Evolutionary conservation across 30 jellyfish, hydroid and myxozoan species (phyloP), one percentile per base, ranked within the genome.

Genomic region (Turritopsis dohrnii): DNA sequence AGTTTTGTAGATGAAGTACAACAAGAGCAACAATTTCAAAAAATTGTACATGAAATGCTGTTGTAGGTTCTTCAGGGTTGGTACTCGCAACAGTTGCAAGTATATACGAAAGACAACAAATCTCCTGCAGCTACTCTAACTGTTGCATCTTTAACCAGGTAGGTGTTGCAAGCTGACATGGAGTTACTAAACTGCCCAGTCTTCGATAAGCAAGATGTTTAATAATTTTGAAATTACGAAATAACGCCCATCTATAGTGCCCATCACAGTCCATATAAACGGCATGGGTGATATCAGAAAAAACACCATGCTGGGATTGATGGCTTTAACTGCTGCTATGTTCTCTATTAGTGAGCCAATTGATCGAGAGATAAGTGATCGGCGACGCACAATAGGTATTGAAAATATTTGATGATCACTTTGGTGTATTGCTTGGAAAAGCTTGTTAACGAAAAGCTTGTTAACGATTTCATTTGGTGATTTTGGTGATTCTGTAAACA

Each of bases 51-150:
- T 31, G 21, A 30, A 18, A 21, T 24, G 21, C 25, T 76, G 16
- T 79, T 29, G 16, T 65, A 93, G 98, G 96, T 87, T 52, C 86
- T 93, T 1, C 98, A 93, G 86, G 98, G 98, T 21, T 93, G 89
- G 83, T 89, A 87, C 21, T 91, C 94, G 28, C 74, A 82, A 24
- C 53, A 76, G 25, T 91, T 93, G 52, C 88, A 88, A 71, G 72
- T 93, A 74, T 85, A 84, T 41, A 81, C 96, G 72, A 93, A 93
- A 53, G 98, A 84, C 52, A 95, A 79, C 69, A 86, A 88, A 22
- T 90, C 98, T 0, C 93, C 98, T 0, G 96, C 82, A 9, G 98
- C 98, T 1, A 88, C 90, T 21, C 76, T 93, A 21, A 85, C 89
- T 8, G 52, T 93, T 28, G 96, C 96, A 5, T 82, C 95, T 7